Conservation (phyloP, 2,797 vertebrate species). For the Aratinga solstitialis region DNA sequence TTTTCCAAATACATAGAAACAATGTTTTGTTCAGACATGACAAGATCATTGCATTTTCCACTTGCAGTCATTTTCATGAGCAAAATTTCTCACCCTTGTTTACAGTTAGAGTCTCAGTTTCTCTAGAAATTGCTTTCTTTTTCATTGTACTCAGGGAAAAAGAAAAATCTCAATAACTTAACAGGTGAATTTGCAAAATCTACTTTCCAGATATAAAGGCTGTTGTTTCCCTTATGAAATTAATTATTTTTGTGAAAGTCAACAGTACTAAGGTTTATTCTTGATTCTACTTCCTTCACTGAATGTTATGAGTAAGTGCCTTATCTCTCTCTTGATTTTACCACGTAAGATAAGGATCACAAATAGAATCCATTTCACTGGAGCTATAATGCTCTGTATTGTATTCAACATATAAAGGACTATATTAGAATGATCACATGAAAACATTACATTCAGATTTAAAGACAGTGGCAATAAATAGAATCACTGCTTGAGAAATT, state of each 20-base stretch:
- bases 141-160: background rate
- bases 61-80: background rate
- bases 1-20: background rate
- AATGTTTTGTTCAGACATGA: background rate
- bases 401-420: background rate
- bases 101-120: background rate
- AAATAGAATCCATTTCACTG: background rate
- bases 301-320: background rate
- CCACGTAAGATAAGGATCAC: background rate
- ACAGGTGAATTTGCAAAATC: background rate
- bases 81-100: conserved; percentile 4
- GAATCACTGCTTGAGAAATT: background rate
- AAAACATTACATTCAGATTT: background rate
- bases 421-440: background rate
- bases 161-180: background rate
- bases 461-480: background rate
- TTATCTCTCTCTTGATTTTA: background rate
- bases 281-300: background rate
- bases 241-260: background rate
- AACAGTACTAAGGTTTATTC: background rate
- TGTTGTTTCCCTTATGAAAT: background rate
- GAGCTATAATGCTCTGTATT: background rate
- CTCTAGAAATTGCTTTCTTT: conserved; percentile 5
- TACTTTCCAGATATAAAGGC: background rate
- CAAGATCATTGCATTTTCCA: background rate